A percentile compares a stretch with the other conserved stretches of the same genome.
Conservation (phyloP, 2,113 vertebrate genomes). For the Chelonoidis abingdonii region DNA sequence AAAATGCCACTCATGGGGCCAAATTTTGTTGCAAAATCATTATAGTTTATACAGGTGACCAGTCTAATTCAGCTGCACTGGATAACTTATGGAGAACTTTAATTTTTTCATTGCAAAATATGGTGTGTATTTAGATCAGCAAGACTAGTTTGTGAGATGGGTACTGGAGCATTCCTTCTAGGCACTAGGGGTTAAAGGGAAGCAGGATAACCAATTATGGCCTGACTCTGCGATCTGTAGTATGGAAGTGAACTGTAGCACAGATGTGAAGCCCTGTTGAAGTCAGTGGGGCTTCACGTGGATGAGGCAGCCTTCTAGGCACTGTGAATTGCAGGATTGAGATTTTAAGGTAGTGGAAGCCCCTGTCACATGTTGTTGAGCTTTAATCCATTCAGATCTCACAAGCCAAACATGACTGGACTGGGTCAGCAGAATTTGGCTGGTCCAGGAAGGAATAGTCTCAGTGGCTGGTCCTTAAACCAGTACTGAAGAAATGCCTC, state of each 20-base stretch:
- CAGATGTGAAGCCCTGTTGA: background rate
- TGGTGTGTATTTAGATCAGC: background rate
- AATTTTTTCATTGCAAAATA: background rate
- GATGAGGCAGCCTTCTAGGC: rapidly evolving
- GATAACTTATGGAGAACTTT: background rate
- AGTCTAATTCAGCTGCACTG: background rate
- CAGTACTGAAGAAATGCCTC: background rate
- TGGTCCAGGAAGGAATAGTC: background rate
- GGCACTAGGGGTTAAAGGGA: background rate
- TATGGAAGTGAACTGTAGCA: background rate
- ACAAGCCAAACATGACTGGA: rapidly evolving
- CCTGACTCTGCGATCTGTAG: background rate
- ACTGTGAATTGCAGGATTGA: background rate
- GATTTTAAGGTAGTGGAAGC: background rate
- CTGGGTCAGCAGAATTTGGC: background rate
- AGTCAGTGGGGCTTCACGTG: background rate
- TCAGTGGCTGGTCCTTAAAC: background rate
- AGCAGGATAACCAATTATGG: background rate
- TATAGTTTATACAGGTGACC: background rate
- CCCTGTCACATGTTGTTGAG: background rate
- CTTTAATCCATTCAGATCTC: background rate
- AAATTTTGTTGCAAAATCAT: background rate
- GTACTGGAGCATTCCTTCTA: background rate
- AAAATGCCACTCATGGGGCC: constrained; percentile 11
- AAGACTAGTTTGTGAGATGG: rapidly evolving